Conservation (phyloP, 92 coral and sea anemone species). For the Plumapathes pennacea region DNA sequence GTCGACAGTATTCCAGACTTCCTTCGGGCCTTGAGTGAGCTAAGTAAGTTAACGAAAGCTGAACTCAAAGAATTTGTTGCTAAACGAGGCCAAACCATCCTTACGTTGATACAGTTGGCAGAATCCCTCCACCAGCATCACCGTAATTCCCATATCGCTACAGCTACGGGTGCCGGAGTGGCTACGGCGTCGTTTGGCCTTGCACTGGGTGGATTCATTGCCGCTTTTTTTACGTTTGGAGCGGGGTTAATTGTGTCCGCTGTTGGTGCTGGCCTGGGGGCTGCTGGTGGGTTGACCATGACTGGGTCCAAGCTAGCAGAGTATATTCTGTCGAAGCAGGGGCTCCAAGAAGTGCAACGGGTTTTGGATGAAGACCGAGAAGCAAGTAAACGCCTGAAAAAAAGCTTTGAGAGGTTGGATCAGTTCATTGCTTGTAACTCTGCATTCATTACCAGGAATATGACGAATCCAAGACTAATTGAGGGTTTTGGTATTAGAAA, state of each 20-base stretch:
- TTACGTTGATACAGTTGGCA: slow-evolving; percentile 15
- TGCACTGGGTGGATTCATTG: slow-evolving; percentile 35
- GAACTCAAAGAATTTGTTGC: slow-evolving; percentile 14
- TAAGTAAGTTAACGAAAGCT: neutral
- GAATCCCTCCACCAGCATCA: slow-evolving; percentile 20
- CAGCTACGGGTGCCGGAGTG: slow-evolving; percentile 36
- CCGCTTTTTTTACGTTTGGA: slow-evolving; percentile 55
- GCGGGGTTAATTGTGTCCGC: slow-evolving; percentile 42
- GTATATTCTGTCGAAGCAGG: slow-evolving; percentile 24
- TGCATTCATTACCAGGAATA: no score
- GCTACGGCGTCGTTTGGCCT: slow-evolving; percentile 39
- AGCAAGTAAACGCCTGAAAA: no score
- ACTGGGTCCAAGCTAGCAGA: slow-evolving; percentile 32
- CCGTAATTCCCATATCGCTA: slow-evolving; percentile 23
- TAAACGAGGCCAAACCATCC: slow-evolving; percentile 2
- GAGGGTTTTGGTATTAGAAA: no score
- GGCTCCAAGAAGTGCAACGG: slow-evolving; percentile 28
- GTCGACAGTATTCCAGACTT: slow-evolving; percentile 17
- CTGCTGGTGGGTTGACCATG: slow-evolving; percentile 51
- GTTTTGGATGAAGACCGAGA: slow-evolving; percentile 33
- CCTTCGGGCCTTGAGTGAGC: slow-evolving; percentile 6
- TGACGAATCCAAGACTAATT: no score
- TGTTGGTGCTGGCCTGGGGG: slow-evolving; percentile 57
- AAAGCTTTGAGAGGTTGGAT: no score
- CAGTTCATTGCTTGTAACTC: no score